Conservation (phyloP, 2,888 invertebrate genomes). For the Euclidia mi region DNA sequence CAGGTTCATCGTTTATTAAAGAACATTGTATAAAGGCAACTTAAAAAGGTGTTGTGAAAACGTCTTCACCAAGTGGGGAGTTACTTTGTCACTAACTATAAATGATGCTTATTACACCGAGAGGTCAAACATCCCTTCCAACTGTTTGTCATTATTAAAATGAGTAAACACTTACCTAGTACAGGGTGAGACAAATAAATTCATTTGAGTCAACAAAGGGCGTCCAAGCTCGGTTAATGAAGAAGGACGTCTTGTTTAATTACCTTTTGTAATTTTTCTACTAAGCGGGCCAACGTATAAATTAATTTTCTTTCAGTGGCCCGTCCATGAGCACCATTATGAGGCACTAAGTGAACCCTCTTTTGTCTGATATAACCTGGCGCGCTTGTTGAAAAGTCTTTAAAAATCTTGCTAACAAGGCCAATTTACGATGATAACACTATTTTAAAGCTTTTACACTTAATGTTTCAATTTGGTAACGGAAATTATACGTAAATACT, state of each 20-base stretch:
- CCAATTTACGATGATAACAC: conserved; percentile 50
- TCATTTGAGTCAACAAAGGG: conserved; percentile 79
- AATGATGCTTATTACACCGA: conserved; percentile 23
- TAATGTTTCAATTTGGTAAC: conserved; percentile 12
- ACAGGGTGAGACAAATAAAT: conserved; percentile 73
- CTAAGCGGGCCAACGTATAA: conserved; percentile 79
- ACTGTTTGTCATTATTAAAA: conserved; percentile 53
- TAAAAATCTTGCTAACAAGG: conserved; percentile 61
- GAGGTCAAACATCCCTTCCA: conserved; percentile 37
- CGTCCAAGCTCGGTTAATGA: conserved; percentile 79
- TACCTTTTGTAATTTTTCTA: conserved; percentile 87
- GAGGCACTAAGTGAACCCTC: conserved; percentile 72
- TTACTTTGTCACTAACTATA: conserved; percentile 9
- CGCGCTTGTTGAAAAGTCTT: conserved; percentile 55
- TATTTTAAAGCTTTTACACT: conserved; percentile 32
- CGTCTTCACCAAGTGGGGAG: conserved; percentile 1
- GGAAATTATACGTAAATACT: conserved; percentile 20
- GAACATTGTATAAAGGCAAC: background rate
- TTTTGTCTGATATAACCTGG: conserved; percentile 67
- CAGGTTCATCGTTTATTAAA: conserved; percentile 22
- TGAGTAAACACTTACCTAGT: conserved; percentile 54
- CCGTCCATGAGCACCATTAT: conserved; percentile 73
- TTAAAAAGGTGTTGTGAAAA: background rate
- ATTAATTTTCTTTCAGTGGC: conserved; percentile 81
- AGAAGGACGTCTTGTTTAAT: conserved; percentile 87